Evolutionary conservation across 2,113 vertebrate species (phyloP).

Genomic region (Hipposideros armiger): DNA sequence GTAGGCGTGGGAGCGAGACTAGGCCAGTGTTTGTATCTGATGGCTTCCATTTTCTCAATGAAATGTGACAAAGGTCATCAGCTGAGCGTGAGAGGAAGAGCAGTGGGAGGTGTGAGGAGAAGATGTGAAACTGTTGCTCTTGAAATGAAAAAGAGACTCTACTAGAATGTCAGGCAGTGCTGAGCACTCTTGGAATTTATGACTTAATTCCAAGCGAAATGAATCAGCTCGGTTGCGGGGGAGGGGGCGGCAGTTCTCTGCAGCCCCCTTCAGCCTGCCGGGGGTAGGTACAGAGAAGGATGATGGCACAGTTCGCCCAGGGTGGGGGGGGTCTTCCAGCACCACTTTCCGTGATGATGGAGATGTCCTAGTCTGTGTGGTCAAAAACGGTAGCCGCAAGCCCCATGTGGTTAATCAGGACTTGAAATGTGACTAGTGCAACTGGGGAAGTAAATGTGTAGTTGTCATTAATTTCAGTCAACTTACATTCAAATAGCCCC

Average conservation of each 20-base stretch:
- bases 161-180: not conserved
- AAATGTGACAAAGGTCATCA: not conserved
- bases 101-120: not conserved
- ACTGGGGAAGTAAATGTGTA: not conserved
- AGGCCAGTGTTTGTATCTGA: not conserved
- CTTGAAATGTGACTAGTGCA: not conserved
- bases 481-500: not conserved
- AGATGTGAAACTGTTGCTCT: not conserved
- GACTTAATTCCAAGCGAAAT: not conserved
- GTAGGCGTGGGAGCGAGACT: not conserved
- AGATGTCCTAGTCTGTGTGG: not conserved
- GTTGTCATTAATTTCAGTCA: not conserved
- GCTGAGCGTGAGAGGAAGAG: not conserved
- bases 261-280: too few relatives aligned
- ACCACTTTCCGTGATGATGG: not conserved
- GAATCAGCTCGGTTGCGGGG: too few relatives aligned
- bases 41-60: not conserved
- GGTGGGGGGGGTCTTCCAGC: not conserved
- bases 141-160: not conserved
- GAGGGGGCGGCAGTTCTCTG: not conserved
- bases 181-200: not conserved
- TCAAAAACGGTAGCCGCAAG: not conserved
- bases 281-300: not conserved
- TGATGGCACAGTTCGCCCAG: rapidly evolving
- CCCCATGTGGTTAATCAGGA: not conserved